Conservation (phyloP, 2,113 vertebrate genomes). For the Protobothrops mucrosquamatus region DNA sequence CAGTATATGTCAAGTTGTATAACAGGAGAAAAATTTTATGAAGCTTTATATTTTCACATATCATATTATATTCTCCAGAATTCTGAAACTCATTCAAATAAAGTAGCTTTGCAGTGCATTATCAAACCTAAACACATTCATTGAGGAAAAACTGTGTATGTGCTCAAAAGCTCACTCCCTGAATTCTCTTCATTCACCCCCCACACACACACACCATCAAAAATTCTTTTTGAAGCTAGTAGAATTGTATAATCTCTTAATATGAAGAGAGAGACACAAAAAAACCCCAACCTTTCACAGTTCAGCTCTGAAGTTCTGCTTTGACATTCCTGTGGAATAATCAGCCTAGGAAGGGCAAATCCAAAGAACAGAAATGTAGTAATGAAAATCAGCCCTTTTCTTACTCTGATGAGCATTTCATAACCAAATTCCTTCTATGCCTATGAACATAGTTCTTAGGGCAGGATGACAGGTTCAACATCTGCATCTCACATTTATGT, state of each 20-base stretch:
- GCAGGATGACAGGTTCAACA: neutral
- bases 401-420: neutral
- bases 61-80: neutral
- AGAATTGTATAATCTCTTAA: neutral
- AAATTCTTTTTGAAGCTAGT: neutral
- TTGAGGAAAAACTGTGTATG: neutral
- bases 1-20: neutral
- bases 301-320: neutral
- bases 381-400: neutral
- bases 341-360: neutral
- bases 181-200: neutral
- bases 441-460: neutral
- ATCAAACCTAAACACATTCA: neutral
- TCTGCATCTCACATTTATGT: conserved; percentile 13
- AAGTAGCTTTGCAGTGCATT: neutral
- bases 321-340: neutral
- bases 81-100: neutral
- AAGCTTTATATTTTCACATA: neutral
- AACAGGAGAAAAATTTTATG: neutral
- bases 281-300: neutral
- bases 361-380: neutral
- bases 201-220: neutral
- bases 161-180: neutral
- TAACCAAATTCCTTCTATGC: neutral
- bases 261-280: neutral